Percentiles rank a stretch among this genome's conserved stretches.
Evolutionary conservation across 2,797 vertebrate genomes (phyloP).

Genomic region (Rhinogobio ventralis): DNA sequence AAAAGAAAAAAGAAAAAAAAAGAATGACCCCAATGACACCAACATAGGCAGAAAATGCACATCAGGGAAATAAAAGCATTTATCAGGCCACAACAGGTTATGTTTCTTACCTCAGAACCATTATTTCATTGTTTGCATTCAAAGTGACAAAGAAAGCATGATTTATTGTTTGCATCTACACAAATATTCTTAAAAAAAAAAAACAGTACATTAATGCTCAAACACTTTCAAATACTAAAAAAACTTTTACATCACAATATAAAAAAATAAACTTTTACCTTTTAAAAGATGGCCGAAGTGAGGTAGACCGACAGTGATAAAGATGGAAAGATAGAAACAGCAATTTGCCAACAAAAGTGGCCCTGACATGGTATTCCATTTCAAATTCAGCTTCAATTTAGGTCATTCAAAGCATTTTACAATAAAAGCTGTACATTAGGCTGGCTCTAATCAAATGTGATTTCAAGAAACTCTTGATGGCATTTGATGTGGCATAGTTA

Average conservation of each 20-base stretch:
- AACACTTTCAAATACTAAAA: not conserved
- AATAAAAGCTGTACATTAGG: conserved; percentile 38
- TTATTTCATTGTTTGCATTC: conserved; percentile 82
- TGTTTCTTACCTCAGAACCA: conserved; percentile 86
- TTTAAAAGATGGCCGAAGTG: not conserved
- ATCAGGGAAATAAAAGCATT: not conserved
- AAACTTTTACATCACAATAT: not conserved
- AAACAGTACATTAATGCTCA: not conserved
- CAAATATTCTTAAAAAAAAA: conserved; percentile 22
- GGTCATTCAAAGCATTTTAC: conserved; percentile 19
- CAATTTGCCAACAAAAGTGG: conserved; percentile 34
- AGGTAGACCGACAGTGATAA: not conserved
- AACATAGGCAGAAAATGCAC: conserved; percentile 36
- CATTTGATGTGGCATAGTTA: conserved; percentile 29
- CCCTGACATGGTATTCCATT: conserved; percentile 4
- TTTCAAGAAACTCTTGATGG: conserved; percentile 21
- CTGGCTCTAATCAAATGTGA: conserved; percentile 35
- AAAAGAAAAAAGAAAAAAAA: not conserved
- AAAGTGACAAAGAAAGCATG: conserved; percentile 67
- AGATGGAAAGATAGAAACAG: conserved; percentile 36
- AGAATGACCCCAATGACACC: conserved; percentile 30
- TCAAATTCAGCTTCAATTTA: conserved; percentile 8
- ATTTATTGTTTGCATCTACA: conserved; percentile 55
- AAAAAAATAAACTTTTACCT: conserved; percentile 22
- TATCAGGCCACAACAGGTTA: not conserved